Conservation (phyloP, 2,888 invertebrate genomes). For the Drosophila longiperda region DNA sequence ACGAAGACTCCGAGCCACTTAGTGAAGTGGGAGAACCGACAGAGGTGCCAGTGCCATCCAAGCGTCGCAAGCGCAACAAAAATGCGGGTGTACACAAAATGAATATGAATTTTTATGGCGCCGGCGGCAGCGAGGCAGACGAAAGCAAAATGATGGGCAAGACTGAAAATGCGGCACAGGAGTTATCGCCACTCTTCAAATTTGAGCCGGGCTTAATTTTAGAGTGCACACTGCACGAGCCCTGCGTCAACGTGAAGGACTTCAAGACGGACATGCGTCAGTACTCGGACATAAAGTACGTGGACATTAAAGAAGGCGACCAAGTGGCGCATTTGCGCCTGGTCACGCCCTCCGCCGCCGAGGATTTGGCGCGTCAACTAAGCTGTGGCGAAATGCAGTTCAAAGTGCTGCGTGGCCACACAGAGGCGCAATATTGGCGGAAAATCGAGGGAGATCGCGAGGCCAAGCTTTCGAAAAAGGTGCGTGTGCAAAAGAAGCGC, state of each 20-base stretch:
- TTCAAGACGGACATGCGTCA: constrained; percentile 89
- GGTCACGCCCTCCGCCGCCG: constrained; percentile 86
- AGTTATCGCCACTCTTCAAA: constrained; percentile 83
- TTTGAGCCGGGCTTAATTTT: constrained; percentile 89
- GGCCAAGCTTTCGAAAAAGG: constrained; percentile 82
- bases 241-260: constrained; percentile 88
- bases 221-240: constrained; percentile 88
- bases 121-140: constrained; percentile 74
- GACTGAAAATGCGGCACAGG: constrained; percentile 75
- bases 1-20: constrained; percentile 39
- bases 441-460: constrained; percentile 88
- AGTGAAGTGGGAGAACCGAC: constrained; percentile 39
- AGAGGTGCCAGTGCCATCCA: constrained; percentile 56
- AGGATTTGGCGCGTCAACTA: constrained; percentile 73
- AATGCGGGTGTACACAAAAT: constrained; percentile 77
- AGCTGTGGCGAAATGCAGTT: constrained; percentile 83
- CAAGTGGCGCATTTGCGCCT: constrained; percentile 89
- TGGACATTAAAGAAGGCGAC: constrained; percentile 91
- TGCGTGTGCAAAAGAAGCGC: constrained; percentile 81
- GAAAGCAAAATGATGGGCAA: constrained; percentile 31
- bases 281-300: constrained; percentile 89
- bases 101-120: constrained; percentile 84
- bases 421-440: constrained; percentile 92
- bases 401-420: constrained; percentile 87
- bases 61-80: constrained; percentile 65